Evolutionary conservation across 64 coral and sea anemone genomes (phyloP).

Genomic region (Orbicella faveolata): DNA sequence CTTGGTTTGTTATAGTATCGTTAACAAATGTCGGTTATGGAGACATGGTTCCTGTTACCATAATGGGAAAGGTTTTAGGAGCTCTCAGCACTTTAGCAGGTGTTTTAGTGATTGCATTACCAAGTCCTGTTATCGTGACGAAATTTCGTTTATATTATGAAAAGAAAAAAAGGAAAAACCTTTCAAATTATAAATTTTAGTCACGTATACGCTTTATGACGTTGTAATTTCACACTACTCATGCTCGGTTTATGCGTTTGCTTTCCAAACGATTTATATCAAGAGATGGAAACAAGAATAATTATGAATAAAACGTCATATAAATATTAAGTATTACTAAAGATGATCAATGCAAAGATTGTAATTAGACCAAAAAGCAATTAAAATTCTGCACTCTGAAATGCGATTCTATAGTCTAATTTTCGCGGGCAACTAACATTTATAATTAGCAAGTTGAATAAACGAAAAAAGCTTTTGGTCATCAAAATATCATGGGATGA

Average conservation of each 20-base stretch:
- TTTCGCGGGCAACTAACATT: not conserved
- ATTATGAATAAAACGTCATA: not conserved
- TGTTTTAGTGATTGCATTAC: slow-evolving; percentile 75
- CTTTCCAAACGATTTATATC: not conserved
- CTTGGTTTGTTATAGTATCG: slow-evolving; percentile 88
- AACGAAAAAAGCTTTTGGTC: no score
- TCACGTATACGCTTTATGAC: not conserved
- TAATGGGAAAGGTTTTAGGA: slow-evolving; percentile 73
- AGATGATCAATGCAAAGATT: not conserved
- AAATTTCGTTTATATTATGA: slow-evolving; percentile 63
- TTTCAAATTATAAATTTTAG: slow-evolving; percentile 25
- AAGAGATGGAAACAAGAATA: not conserved
- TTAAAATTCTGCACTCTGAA: not conserved
- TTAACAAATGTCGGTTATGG: slow-evolving; percentile 94
- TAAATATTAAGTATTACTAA: not conserved
- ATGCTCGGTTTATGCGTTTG: not conserved
- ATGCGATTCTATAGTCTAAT: not conserved
- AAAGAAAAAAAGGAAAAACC: slow-evolving; percentile 49
- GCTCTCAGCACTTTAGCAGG: slow-evolving; percentile 72
- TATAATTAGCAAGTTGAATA: no score
- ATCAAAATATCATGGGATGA: no score
- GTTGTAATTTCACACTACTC: no score
- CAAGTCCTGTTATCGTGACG: slow-evolving; percentile 59
- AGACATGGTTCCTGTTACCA: slow-evolving; percentile 75
- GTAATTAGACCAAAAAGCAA: not conserved